A percentile compares a stretch with the other conserved stretches of the same genome.
Conservation (phyloP, 2,797 vertebrate species). For the Bradypodion ventrale region DNA sequence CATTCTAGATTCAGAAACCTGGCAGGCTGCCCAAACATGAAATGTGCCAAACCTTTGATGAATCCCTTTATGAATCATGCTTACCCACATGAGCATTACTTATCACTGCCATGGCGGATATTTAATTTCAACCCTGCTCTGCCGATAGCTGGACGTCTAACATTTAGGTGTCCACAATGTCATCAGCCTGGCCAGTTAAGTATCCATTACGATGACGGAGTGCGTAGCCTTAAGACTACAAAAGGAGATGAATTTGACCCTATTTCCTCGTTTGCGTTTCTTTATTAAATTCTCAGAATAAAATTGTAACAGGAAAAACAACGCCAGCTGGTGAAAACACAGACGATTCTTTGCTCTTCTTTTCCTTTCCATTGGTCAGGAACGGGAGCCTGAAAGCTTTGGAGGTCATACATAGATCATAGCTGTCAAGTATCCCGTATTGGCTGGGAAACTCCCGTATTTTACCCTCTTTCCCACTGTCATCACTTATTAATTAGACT, state of each 20-base stretch:
- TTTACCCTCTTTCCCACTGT: too few relatives aligned
- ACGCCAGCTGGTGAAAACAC: not conserved
- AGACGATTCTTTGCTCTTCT: not conserved
- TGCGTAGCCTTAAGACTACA: not conserved
- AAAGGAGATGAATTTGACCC: not conserved
- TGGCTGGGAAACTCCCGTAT: too few relatives aligned
- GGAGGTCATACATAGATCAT: too few relatives aligned
- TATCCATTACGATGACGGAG: not conserved
- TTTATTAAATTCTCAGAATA: not conserved
- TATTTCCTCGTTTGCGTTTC: too few relatives aligned
- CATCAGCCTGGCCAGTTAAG: not conserved
- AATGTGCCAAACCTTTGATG: not conserved
- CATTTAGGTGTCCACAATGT: not conserved
- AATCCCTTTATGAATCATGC: not conserved
- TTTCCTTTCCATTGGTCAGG: too few relatives aligned
- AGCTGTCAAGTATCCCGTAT: too few relatives aligned
- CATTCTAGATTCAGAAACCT: not conserved
- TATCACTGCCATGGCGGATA: not conserved
- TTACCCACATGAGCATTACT: not conserved
- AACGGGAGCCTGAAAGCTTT: too few relatives aligned
- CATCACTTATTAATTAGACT: too few relatives aligned
- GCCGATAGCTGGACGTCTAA: not conserved
- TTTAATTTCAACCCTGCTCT: not conserved
- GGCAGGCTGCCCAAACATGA: not conserved
- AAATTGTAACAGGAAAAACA: not conserved